phyloP scores from a whole-genome alignment of 2,113 vertebrate genomes.

The Gambusia holbrooki region DNA sequence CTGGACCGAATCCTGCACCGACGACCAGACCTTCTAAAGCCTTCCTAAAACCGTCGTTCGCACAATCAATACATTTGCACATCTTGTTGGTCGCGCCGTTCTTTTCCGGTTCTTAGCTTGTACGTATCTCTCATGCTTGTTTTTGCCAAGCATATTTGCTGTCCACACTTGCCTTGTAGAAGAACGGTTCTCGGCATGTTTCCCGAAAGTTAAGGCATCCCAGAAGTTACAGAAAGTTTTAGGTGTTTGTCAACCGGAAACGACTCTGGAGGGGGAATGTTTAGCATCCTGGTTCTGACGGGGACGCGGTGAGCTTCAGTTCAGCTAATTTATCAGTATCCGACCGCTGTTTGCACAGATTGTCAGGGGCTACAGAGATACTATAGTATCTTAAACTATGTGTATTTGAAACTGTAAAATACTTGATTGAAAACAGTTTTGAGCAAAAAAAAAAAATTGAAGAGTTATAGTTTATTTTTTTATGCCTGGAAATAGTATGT shows the following conservation, averaged over 20 bases:
- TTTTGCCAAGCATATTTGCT: constrained; percentile 43
- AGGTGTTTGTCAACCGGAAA: constrained; percentile 34
- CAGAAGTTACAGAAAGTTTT: constrained; percentile 11
- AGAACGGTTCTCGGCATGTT: constrained; percentile 29
- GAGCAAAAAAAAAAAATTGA: constrained; percentile 34
- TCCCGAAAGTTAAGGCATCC: constrained; percentile 1
- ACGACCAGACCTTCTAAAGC: constrained; percentile 93
- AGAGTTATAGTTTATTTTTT: constrained; percentile 75
- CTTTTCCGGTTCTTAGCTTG: constrained; percentile 41
- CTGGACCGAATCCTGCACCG: constrained; percentile 91
- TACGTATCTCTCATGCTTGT: constrained; percentile 54
- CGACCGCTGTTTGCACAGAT: constrained; percentile 64
- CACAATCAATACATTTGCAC: constrained; percentile 74
- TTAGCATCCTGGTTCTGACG: constrained; percentile 30
- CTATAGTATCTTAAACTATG: constrained; percentile 51
- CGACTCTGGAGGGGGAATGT: constrained; percentile 15
- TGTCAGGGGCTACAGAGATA: constrained; percentile 50
- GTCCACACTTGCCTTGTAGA: constrained; percentile 45
- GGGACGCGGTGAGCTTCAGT: constrained; percentile 33
- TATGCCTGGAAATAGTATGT: constrained; percentile 67
- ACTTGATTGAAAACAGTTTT: constrained; percentile 55
- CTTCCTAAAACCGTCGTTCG: constrained; percentile 36
- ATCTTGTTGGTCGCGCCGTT: constrained; percentile 41
- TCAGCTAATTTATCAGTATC: constrained; percentile 64
- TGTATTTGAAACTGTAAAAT: constrained; percentile 67